Evolutionary conservation across 2,888 invertebrate genomes (phyloP).

Genomic region (Gasteruption jaculator): DNA sequence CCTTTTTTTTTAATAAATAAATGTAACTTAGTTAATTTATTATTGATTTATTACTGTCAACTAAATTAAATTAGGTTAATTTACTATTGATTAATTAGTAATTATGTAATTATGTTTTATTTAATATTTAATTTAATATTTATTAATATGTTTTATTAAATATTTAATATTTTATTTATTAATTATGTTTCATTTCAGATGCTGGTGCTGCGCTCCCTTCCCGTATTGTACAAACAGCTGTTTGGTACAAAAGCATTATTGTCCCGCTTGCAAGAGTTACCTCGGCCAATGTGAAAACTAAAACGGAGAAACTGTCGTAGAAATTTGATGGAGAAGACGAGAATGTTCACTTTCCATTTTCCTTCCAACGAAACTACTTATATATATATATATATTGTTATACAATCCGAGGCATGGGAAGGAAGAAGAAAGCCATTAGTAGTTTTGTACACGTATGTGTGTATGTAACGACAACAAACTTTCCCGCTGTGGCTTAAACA

Average conservation of each 20-base stretch:
- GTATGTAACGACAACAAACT: no score
- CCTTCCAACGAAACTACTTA: background rate
- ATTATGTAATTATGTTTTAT: background rate
- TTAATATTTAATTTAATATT: background rate
- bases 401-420: no score
- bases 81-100: background rate
- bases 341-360: background rate
- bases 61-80: no score
- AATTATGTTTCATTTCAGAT: conserved; percentile 36
- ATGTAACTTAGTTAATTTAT: background rate
- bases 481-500: no score
- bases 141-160: background rate
- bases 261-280: conserved; percentile 51
- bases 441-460: background rate
- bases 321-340: background rate
- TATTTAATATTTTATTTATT: background rate
- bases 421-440: background rate
- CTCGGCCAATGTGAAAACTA: conserved; percentile 45
- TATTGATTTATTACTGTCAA: no score
- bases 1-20: background rate
- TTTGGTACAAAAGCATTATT: conserved; percentile 51
- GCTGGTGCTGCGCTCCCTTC: conserved; percentile 50
- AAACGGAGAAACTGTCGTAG: conserved; percentile 7
- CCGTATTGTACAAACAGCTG: conserved; percentile 54
- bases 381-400: no score